These are phyloP conservation scores for Lathronympha strigana DNA, from an alignment of 2,888 invertebrate species.

Conservation along the genomic window DNA sequence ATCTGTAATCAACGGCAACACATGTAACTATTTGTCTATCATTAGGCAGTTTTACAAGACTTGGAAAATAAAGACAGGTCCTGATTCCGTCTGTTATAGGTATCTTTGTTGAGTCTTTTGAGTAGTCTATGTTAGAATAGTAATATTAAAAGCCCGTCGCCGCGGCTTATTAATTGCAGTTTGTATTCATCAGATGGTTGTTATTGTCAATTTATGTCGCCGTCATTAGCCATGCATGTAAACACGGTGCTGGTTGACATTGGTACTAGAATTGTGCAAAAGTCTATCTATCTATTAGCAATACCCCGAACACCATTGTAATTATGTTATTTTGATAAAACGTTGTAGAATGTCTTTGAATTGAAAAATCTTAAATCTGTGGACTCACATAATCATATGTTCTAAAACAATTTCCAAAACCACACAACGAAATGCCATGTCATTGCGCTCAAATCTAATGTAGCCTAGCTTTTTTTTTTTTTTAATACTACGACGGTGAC, in stretches of 20 bases:
- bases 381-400: too few relatives aligned
- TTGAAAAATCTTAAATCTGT: neutral
- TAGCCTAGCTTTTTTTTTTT: too few relatives aligned
- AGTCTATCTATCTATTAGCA: neutral
- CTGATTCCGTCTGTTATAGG: neutral
- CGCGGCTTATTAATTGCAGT: constrained; percentile 8
- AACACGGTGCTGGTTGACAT: constrained; percentile 33
- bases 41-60: too few relatives aligned
- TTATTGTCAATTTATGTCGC: constrained; percentile 28
- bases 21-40: neutral
- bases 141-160: too few relatives aligned
- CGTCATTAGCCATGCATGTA: constrained; percentile 29
- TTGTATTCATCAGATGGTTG: constrained; percentile 17
- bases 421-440: too few relatives aligned
- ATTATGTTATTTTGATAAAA: neutral
- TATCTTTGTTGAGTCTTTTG: too few relatives aligned
- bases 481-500: too few relatives aligned
- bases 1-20: neutral
- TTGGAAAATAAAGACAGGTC: too few relatives aligned
- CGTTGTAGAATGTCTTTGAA: too few relatives aligned
- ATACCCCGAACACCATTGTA: neutral
- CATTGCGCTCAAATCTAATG: too few relatives aligned
- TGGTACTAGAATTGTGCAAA: constrained; percentile 27
- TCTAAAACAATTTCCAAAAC: too few relatives aligned
- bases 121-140: too few relatives aligned